Evolutionary conservation across 1,140 invertebrate species (phyloP).

Genomic region (Spodoptera litura): DNA sequence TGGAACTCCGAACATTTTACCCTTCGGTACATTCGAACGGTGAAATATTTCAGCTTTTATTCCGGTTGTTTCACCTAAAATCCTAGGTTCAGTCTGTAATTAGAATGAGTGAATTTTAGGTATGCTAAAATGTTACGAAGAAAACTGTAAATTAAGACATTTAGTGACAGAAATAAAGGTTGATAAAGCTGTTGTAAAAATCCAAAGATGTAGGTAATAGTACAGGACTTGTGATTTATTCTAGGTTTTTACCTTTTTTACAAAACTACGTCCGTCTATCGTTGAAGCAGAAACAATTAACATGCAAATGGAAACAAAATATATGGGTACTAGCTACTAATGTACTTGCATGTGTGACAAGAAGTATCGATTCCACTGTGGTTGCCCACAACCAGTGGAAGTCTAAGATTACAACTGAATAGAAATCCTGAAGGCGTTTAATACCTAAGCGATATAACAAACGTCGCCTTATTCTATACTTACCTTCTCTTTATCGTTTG

Average conservation of each 20-base stretch:
- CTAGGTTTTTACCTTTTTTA: background rate
- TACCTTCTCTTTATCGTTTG: too few species aligned
- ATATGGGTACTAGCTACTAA: background rate
- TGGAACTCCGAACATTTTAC: background rate
- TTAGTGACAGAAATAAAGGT: too few species aligned
- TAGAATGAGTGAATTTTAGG: too few species aligned
- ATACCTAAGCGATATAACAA: too few species aligned
- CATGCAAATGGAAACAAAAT: constrained; percentile 12
- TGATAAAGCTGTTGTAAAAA: too few species aligned
- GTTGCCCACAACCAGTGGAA: constrained; percentile 38
- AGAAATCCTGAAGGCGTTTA: background rate
- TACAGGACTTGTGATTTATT: too few species aligned
- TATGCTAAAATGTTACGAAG: too few species aligned
- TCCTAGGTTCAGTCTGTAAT: background rate
- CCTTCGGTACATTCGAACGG: constrained; percentile 2
- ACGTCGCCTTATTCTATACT: too few species aligned
- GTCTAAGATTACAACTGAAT: constrained; percentile 11
- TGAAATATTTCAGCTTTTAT: constrained; percentile 34
- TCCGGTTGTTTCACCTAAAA: constrained; percentile 16
- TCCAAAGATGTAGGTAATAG: too few species aligned
- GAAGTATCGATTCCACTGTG: constrained; percentile 48
- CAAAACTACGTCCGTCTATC: background rate
- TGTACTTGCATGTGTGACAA: constrained; percentile 22
- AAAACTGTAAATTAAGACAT: too few species aligned
- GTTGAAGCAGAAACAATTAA: constrained; percentile 15